Evolutionary conservation across 2,888 invertebrate genomes (phyloP).

Genomic region (Rutpela maculata): DNA sequence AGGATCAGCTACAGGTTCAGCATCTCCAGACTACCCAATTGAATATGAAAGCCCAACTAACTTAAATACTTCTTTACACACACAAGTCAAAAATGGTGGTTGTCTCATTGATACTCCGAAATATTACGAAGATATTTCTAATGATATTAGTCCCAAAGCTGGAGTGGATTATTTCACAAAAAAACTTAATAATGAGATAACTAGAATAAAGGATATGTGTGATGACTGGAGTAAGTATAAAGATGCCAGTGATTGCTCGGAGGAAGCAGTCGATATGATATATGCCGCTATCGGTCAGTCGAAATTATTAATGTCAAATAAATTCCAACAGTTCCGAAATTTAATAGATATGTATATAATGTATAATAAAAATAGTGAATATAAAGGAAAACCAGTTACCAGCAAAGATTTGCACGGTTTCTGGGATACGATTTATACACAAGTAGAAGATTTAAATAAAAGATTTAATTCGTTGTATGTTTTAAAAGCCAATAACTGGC

Average conservation of each 20-base stretch:
- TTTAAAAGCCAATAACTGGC: conserved; percentile 75
- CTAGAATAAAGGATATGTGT: conserved; percentile 76
- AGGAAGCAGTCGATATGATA: conserved; percentile 78
- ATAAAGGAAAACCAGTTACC: conserved; percentile 76
- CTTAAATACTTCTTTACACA: conserved; percentile 10
- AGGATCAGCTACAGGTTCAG: conserved; percentile 25
- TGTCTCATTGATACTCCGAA: conserved; percentile 38
- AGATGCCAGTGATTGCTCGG: conserved; percentile 70
- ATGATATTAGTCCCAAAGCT: conserved; percentile 64
- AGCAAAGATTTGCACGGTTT: conserved; percentile 88
- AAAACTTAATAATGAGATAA: conserved; percentile 75
- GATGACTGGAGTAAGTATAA: conserved; percentile 76
- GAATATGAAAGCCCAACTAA: conserved; percentile 2
- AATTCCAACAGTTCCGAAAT: conserved; percentile 80
- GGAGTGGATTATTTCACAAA: conserved; percentile 73
- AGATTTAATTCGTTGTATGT: conserved; percentile 77
- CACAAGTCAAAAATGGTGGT: conserved; percentile 8
- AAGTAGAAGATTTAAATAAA: conserved; percentile 82
- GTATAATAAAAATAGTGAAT: conserved; percentile 72
- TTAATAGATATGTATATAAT: conserved; percentile 69
- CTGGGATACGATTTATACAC: conserved; percentile 91
- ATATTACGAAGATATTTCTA: conserved; percentile 49
- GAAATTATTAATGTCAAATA: conserved; percentile 83
- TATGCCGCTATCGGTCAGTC: conserved; percentile 87
- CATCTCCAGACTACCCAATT: conserved; percentile 34